These are phyloP conservation scores for Ischnus inquisitorius DNA, from an alignment of 2,888 invertebrate genomes.

Conservation along the genomic window DNA sequence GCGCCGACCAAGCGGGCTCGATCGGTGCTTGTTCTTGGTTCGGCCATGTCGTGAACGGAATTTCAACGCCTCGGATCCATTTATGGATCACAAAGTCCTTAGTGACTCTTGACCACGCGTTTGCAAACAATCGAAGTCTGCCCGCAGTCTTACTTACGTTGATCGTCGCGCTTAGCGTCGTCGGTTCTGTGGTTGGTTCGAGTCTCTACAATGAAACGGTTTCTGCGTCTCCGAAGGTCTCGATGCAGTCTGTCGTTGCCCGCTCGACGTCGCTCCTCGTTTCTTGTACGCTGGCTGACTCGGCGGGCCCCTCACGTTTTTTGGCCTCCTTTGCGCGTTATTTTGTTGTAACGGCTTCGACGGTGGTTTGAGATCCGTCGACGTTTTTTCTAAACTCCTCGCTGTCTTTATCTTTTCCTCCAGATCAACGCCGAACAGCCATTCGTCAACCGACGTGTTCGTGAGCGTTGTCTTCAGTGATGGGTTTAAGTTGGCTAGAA, in stretches of 20 bases:
- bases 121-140: constrained; percentile 34
- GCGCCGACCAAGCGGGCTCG: constrained; percentile 39
- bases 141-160: constrained; percentile 61
- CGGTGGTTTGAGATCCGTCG: constrained; percentile 38
- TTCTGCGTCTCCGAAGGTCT: neutral
- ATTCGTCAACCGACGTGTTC: constrained; percentile 53
- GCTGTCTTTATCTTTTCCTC: constrained; percentile 38
- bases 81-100: constrained; percentile 29
- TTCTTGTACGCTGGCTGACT: constrained; percentile 35
- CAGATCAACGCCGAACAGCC: constrained; percentile 60
- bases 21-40: constrained; percentile 23
- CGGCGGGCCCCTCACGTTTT: constrained; percentile 58
- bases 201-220: neutral
- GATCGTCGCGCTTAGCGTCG: neutral
- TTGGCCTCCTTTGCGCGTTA: constrained; percentile 29
- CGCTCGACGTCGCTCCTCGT: constrained; percentile 38
- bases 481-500: constrained; percentile 41
- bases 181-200: neutral
- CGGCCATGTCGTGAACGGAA: constrained; percentile 35
- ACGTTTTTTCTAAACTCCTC: constrained; percentile 56
- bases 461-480: constrained; percentile 54
- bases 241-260: constrained; percentile 29
- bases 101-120: constrained; percentile 35
- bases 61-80: constrained; percentile 45
- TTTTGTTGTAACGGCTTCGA: constrained; percentile 53